Conservation (phyloP, 2,113 vertebrate genomes). For the Anguilla japonica region DNA sequence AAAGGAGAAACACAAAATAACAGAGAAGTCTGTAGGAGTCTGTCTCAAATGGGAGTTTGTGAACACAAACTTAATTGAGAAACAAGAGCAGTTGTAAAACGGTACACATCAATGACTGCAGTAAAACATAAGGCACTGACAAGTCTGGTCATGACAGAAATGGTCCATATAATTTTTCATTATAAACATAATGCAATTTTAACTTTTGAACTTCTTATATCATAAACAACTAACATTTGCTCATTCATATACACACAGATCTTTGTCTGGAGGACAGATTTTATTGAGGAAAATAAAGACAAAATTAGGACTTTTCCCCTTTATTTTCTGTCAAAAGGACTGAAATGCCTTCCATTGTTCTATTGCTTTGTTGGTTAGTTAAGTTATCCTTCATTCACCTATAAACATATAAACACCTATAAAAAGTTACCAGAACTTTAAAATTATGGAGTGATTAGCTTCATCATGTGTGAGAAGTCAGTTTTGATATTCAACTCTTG, state of each 20-base stretch:
- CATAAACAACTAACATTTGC: neutral
- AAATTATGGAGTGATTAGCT: neutral
- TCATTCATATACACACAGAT: neutral
- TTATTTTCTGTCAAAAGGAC: neutral
- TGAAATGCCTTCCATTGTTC: neutral
- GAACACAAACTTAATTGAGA: neutral
- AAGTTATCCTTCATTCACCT: neutral
- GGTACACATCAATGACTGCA: neutral
- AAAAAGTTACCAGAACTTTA: neutral
- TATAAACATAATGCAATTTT: neutral
- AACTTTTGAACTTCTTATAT: neutral
- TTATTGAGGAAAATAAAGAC: neutral
- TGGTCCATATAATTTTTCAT: neutral
- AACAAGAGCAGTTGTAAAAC: neutral
- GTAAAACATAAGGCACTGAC: neutral
- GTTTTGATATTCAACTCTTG: too few relatives aligned
- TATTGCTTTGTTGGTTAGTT: neutral
- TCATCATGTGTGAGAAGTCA: neutral
- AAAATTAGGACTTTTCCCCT: neutral
- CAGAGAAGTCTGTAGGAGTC: neutral
- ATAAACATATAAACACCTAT: too few relatives aligned
- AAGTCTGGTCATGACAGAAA: neutral
- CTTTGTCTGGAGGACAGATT: neutral
- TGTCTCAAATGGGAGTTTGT: neutral
- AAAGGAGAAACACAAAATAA: neutral